Base-by-base conservation (phyloP, 2,113 vertebrate species). In the Aptenodytes forsteri region DNA sequence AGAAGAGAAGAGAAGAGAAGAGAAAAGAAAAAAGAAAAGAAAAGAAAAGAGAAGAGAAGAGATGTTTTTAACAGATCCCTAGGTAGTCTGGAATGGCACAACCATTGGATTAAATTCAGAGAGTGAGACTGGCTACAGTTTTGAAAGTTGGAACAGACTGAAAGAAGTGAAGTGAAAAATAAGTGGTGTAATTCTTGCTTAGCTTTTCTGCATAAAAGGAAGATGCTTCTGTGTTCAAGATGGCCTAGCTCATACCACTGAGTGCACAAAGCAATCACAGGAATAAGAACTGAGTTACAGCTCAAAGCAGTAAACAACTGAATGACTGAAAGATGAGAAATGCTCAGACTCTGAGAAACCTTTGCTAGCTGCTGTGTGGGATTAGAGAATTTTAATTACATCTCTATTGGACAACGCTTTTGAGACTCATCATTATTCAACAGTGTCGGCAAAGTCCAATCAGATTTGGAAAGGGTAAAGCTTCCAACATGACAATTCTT, bases 331-430 rank as follows among this genome's bases (percentile, higher is more conserved):
- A 87, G 72, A 76, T 78, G 80, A 89, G 38, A 93, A 93, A 81
- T 67, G 20, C 12, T 95, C 32, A 79, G 10, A 61, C 15, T 72
- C 54, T 3, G 18, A 90, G 67, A 92, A 90, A 78, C n/a, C 38
- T 67, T 55, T 95, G 9, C 42, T 90, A 75, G 42, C 22, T 75
- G 4, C 64, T 81, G 22, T 83, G 56, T 87, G 72, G 54, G 58
- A 78, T 97, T 92, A 89, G 26, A 78, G 25, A 77, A 78, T 86
- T 94, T 94, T 93, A 95, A 93, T 94, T 91, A 58, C 20, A 40
- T 54, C 50, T 73, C 7, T 86, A 73, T 50, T 81, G 49, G 75
- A 90, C 89, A 95, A 80, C 0, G 0, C 8, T 86, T 21, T 73
- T 80, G 54, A 88, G 50, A 90, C 71, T 81, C 86, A 83, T 80